Evolutionary conservation across 2,888 invertebrate species (phyloP), one percentile per base, ranked within the genome.

Genomic region (Bunonema sp.): DNA sequence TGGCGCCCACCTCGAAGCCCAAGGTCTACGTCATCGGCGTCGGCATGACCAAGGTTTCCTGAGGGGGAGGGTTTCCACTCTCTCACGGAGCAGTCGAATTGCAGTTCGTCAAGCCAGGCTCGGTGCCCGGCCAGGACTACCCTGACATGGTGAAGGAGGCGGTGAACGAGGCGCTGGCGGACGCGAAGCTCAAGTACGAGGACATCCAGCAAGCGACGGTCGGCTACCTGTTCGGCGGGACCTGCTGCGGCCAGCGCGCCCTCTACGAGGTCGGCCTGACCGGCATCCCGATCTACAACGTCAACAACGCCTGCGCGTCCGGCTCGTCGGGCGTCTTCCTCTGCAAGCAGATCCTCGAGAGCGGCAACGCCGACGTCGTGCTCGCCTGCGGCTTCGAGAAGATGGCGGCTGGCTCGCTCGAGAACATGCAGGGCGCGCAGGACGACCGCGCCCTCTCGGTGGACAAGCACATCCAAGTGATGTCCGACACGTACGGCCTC

Each of bases 291-390:
- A 81, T 97, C 52, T 85, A 82, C 73, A 97, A 97, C 72, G 91
- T 93, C 12, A 93, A 97, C 74, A 97, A 97, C 70, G 91, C 91
- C 68, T 97, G 97, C 69, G 82, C 93, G 0, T 91, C 91, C 1
- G 97, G 97, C 22, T 83, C 91, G 0, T 84, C 82, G 40, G 93
- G 93, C 1, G 71, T 97, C 3, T 78, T 81, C 66, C 74, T 97
- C 63, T 87, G 81, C 0, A 87, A 87, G 69, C 87, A 91, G 71
- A 77, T 89, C 18, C 75, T 97, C n/a, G 82, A 86, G 72, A 80
- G 82, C 47, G 88, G 74, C 10, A 76, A 79, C 59, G 79, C 80
- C 15, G 82, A 89, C 58, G 84, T 91, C 66, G 81, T 84, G 0
- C 72, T 97, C 42, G 91, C 89, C 1, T 73, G 91, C 23, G 97